Conservation (phyloP, 2,113 vertebrate species). For the Dolichallabes microphthalmus region DNA sequence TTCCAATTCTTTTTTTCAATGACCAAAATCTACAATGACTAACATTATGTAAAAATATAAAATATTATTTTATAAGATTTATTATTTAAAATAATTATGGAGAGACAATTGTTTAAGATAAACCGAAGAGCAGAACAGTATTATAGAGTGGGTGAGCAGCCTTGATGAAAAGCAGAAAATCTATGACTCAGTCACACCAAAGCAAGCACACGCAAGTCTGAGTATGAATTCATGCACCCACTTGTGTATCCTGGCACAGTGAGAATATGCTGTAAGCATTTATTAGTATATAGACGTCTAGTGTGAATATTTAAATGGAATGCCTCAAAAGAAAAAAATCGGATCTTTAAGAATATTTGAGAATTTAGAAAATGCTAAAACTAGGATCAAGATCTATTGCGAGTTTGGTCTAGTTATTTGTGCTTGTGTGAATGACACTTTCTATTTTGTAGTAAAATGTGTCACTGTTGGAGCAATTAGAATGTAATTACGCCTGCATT, state of each 20-base stretch:
- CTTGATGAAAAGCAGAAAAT: neutral
- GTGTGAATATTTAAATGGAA: neutral
- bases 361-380: neutral
- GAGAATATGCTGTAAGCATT: neutral
- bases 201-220: neutral
- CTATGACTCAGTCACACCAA: neutral
- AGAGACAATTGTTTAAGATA: neutral
- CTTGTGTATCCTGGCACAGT: neutral
- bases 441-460: neutral
- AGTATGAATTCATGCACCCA: neutral
- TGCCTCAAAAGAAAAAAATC: neutral
- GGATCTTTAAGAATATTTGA: neutral
- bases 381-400: neutral
- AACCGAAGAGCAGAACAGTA: neutral
- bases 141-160: neutral
- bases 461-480: neutral
- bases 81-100: neutral
- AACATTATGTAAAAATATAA: no score
- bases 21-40: neutral
- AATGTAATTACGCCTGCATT: slow-evolving; percentile 2
- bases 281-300: neutral
- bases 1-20: neutral
- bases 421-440: neutral
- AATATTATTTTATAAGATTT: no score
- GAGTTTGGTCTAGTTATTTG: neutral